Conservation (phyloP, 2,113 vertebrate species). For the Saimiri boliviensis region DNA sequence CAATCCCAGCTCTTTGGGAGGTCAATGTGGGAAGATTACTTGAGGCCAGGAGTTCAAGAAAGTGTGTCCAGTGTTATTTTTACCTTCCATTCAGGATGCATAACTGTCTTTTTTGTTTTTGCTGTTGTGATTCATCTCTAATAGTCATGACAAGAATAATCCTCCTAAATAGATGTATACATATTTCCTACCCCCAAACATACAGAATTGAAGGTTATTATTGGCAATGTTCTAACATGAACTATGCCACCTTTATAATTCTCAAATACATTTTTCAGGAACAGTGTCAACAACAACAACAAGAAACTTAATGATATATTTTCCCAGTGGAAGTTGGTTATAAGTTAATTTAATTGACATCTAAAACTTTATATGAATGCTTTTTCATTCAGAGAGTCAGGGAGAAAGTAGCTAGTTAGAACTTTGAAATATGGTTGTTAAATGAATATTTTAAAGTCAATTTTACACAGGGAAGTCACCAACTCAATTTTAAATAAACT, state of each 20-base stretch:
- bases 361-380: background rate
- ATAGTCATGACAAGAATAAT: background rate
- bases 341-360: conserved; percentile 19
- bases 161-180: background rate
- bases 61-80: background rate
- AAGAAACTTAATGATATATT: background rate
- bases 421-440: background rate
- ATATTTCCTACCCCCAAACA: background rate
- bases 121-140: background rate
- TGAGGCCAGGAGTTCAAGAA: background rate
- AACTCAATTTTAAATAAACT: conserved; percentile 46
- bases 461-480: conserved; percentile 37
- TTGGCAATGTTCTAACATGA: background rate
- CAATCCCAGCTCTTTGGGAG: no score
- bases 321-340: background rate
- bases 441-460: conserved; percentile 37
- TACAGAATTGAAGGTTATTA: background rate
- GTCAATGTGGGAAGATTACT: no score
- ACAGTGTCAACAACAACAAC: background rate
- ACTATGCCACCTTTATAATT: background rate
- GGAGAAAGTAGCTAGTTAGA: background rate
- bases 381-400: background rate
- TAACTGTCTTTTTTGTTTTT: background rate
- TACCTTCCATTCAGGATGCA: background rate
- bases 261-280: background rate